Evolutionary conservation across 92 coral and sea anemone species (phyloP).

Genomic region (Virgularia gustaviana): DNA sequence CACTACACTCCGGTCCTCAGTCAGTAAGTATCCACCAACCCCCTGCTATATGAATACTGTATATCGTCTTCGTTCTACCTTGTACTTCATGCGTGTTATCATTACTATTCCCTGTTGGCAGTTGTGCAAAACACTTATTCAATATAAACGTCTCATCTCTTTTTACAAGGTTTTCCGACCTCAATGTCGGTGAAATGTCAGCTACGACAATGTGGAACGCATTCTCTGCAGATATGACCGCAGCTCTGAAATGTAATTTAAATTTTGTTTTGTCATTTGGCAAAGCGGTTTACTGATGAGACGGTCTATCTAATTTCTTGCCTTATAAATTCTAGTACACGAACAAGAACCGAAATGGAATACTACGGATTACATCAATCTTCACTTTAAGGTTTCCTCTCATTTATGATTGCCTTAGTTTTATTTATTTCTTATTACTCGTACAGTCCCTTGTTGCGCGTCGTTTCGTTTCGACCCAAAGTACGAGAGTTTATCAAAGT

Average conservation of each 20-base stretch:
- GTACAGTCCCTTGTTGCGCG: too few relatives aligned
- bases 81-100: not conserved
- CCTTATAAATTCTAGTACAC: conserved; percentile 66
- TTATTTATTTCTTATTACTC: not conserved
- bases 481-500: too few relatives aligned
- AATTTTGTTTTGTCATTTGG: too few relatives aligned
- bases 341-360: conserved; percentile 68
- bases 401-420: not conserved
- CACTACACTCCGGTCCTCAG: conserved; percentile 82
- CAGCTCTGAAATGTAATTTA: conserved; percentile 69
- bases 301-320: not conserved
- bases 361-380: conserved; percentile 92
- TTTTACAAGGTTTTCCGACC: conserved; percentile 71
- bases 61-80: not conserved
- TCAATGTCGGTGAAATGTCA: conserved; percentile 93
- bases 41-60: not conserved
- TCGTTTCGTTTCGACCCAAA: too few relatives aligned
- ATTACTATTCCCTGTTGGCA: not conserved
- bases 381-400: conserved; percentile 76
- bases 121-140: not conserved
- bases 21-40: conserved; percentile 87
- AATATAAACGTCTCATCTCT: not conserved
- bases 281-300: too few relatives aligned
- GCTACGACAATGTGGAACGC: conserved; percentile 88
- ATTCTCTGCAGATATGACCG: conserved; percentile 77